Base-by-base conservation (phyloP, 2,113 vertebrate species). In the Gavia stellata region DNA sequence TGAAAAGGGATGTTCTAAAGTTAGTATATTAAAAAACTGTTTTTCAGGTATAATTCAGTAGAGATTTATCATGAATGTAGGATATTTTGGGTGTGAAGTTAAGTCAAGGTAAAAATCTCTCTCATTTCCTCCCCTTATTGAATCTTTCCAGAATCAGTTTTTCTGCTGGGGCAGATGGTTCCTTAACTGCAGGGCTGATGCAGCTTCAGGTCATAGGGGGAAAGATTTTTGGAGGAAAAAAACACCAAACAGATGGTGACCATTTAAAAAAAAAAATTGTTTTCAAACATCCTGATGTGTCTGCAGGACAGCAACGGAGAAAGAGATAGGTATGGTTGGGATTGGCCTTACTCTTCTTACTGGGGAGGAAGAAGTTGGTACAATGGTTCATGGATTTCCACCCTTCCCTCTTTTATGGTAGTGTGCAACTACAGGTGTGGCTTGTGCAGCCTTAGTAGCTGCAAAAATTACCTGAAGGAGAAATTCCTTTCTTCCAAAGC, bases 381-480 rank as follows among this genome's bases (percentile, higher is more conserved):
- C 36, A 68, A 31, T 10, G 5, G 12, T 33, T 88, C 16, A 31
- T 5, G 62, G 26, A 44, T 88, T 93, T 88, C 63, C 33, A 25
- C 59, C 17, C 59, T 90, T 70, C 31, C 11, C 18, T 88, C 6
- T 77, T 70, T 67, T 56, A 68, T 42, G 25, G 52, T 26, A 79
- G 31, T 29, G n/a, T 80, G 28, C 47, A 85, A 50, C 34, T 65
- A 20, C 44, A 87, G 86, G 61, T 91, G 89, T 80, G 86, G 49
- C 84, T 91, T 91, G 34, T 75, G 40, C 34, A 84, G 52, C 52
- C 40, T 90, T 56, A 65, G 68, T 59, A 86, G 68, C 59, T 86
- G 65, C 36, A 96, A 94, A 96, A 92, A 63, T 40, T 92, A 96
- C 80, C 93, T 79, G 65, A 91, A 96, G 86, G 86, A 94, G 66